A percentile compares a stretch with the other conserved stretches of the same genome.
phyloP scores from a whole-genome alignment of 1,140 invertebrate species.

The Pinna nobilis region DNA sequence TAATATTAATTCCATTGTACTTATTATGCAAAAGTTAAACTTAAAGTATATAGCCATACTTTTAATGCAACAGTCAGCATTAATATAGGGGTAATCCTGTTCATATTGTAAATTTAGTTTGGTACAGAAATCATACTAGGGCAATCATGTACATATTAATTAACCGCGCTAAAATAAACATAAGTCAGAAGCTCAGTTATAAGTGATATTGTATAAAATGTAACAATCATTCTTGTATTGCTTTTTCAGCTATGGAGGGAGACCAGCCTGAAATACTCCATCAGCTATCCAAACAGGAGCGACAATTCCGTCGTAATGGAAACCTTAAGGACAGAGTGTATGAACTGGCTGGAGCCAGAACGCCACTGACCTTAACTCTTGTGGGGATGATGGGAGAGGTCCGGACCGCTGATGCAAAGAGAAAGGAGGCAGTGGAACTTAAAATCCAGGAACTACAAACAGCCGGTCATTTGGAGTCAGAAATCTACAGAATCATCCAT shows the following conservation, averaged over 20 bases:
- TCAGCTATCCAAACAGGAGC: slow-evolving; percentile 50
- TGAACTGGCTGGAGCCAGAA: slow-evolving; percentile 25
- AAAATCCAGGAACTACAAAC: slow-evolving; percentile 39
- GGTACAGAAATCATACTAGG: no score
- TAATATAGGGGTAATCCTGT: no score
- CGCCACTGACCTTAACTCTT: slow-evolving; percentile 38
- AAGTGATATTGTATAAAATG: no score
- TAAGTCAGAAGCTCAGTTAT: no score
- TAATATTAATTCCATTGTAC: no score
- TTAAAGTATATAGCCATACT: no score
- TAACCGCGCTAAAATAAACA: no score
- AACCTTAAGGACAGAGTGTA: slow-evolving; percentile 14
- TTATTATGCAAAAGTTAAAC: no score
- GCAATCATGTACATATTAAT: no score
- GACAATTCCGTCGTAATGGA: slow-evolving; percentile 50
- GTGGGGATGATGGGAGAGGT: slow-evolving; percentile 58
- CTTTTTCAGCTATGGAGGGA: slow-evolving; percentile 50
- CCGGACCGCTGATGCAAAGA: slow-evolving; percentile 15
- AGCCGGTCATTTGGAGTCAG: slow-evolving; percentile 49
- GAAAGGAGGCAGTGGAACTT: slow-evolving; percentile 19
- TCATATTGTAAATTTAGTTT: no score
- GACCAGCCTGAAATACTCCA: slow-evolving; percentile 56
- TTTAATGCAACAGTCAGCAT: no score
- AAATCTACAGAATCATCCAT: slow-evolving; percentile 49
- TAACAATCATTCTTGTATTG: no score